Percentiles rank a stretch among this genome's conserved stretches.
Conservation (phyloP, 1,140 invertebrate genomes). For the Drosophila teissieri region DNA sequence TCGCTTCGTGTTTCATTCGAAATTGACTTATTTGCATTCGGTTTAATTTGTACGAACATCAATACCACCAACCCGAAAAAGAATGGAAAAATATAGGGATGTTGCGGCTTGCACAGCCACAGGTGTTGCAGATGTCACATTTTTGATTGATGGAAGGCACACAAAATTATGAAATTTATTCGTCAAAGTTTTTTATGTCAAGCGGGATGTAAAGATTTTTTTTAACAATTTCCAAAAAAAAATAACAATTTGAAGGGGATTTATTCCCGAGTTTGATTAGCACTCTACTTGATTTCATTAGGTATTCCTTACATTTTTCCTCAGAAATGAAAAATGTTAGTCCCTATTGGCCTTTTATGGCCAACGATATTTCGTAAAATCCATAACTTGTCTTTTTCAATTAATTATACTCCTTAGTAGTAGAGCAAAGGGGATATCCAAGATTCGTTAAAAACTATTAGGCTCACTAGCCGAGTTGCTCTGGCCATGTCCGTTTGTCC, state of each 20-base stretch:
- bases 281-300: conserved; percentile 22
- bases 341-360: no score
- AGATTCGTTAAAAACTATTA: no score
- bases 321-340: not conserved
- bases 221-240: conserved; percentile 3
- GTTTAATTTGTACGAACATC: conserved; percentile 73
- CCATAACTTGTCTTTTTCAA: not conserved
- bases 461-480: no score
- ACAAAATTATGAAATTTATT: conserved; percentile 63
- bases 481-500: no score
- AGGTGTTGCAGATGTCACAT: conserved; percentile 70
- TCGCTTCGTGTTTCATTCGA: conserved; percentile 65
- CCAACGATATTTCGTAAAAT: not conserved
- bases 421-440: no score
- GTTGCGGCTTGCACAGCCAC: conserved; percentile 42
- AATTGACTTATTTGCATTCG: conserved; percentile 81
- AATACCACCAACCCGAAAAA: conserved; percentile 26
- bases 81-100: conserved; percentile 1
- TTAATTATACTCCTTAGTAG: not conserved
- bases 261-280: conserved; percentile 5
- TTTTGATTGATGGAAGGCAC: conserved; percentile 66
- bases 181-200: conserved; percentile 16
- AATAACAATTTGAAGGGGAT: conserved; percentile 1
- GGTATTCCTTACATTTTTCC: not conserved
- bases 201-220: conserved; percentile 26